Evolutionary conservation across 2,797 vertebrate species (phyloP).

Genomic region (Xyrichtys novacula): DNA sequence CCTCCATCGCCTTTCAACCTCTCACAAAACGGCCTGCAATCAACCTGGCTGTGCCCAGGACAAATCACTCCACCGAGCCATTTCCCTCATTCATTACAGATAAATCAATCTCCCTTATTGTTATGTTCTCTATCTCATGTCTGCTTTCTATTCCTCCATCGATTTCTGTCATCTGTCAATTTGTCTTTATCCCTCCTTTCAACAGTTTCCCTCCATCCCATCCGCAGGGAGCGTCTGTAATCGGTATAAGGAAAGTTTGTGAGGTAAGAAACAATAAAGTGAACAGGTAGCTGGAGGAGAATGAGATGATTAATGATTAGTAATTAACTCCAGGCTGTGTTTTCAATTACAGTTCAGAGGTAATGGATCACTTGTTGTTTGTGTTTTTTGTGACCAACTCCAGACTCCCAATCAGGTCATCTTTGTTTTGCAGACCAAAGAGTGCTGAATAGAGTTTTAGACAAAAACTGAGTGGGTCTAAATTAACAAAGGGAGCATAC

Average conservation of each 20-base stretch:
- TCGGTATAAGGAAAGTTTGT: conserved; percentile 22
- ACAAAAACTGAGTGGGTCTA: conserved; percentile 15
- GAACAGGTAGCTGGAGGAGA: conserved; percentile 32
- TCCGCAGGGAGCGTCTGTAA: conserved; percentile 38
- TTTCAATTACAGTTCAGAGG: conserved; percentile 69
- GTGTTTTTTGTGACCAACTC: conserved; percentile 32
- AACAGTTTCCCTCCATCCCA: conserved; percentile 18
- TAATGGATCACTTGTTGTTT: conserved; percentile 58
- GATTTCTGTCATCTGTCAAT: conserved; percentile 63
- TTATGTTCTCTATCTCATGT: conserved; percentile 52
- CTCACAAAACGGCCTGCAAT: conserved; percentile 46
- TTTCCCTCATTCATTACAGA: conserved; percentile 68
- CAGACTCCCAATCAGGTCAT: conserved; percentile 63
- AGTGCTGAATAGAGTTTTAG: not conserved
- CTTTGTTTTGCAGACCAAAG: conserved; percentile 43
- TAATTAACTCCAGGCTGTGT: conserved; percentile 60
- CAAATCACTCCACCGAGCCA: conserved; percentile 46
- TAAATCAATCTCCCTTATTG: conserved; percentile 68
- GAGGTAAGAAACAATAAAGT: conserved; percentile 42
- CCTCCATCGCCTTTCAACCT: conserved; percentile 40
- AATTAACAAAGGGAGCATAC: conserved; percentile 18
- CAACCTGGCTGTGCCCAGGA: conserved; percentile 42
- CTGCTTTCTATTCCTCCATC: conserved; percentile 49
- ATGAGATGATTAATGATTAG: conserved; percentile 61
- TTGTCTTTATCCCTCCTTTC: conserved; percentile 45